Percentiles rank a stretch among this genome's conserved stretches.
Conservation (phyloP, 2,888 invertebrate species). For the Camponotus fellah region DNA sequence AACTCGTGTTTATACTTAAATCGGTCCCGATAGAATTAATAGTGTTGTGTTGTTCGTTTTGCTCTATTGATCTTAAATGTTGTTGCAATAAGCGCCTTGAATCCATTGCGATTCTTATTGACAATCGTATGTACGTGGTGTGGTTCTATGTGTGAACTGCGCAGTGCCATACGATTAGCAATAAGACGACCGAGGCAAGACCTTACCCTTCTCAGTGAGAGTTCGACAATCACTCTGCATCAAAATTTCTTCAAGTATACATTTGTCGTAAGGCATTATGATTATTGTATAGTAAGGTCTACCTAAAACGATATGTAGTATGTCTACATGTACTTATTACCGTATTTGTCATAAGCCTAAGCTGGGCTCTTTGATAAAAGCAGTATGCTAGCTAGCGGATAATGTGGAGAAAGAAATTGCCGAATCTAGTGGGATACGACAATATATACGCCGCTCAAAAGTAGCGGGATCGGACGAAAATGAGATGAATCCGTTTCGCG, state of each 20-base stretch:
- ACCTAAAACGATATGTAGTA: too few species aligned
- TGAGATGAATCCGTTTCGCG: too few species aligned
- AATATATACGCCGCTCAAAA: too few species aligned
- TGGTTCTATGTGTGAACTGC: constrained; percentile 55
- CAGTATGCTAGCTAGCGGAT: too few species aligned
- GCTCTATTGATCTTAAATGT: not conserved
- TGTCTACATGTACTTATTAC: too few species aligned
- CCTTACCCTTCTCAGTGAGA: constrained; percentile 48
- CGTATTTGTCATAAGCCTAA: too few species aligned
- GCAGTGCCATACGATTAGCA: constrained; percentile 53
- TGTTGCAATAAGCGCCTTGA: constrained; percentile 24
- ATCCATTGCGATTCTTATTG: constrained; percentile 57
- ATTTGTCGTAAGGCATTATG: constrained; percentile 53
- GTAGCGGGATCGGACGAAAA: too few species aligned
- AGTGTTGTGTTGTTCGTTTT: not conserved
- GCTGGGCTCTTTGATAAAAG: too few species aligned
- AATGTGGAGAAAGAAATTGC: too few species aligned
- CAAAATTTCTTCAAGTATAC: constrained; percentile 56
- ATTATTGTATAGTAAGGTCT: not conserved
- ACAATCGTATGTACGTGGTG: constrained; percentile 53
- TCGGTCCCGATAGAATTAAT: not conserved
- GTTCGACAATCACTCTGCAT: constrained; percentile 51
- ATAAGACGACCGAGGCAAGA: constrained; percentile 40
- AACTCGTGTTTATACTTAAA: not conserved
- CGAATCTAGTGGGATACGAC: too few species aligned